Evolutionary conservation across 2,113 vertebrate genomes (phyloP), one percentile per base, ranked within the genome.

Genomic region (Macrotus californicus): DNA sequence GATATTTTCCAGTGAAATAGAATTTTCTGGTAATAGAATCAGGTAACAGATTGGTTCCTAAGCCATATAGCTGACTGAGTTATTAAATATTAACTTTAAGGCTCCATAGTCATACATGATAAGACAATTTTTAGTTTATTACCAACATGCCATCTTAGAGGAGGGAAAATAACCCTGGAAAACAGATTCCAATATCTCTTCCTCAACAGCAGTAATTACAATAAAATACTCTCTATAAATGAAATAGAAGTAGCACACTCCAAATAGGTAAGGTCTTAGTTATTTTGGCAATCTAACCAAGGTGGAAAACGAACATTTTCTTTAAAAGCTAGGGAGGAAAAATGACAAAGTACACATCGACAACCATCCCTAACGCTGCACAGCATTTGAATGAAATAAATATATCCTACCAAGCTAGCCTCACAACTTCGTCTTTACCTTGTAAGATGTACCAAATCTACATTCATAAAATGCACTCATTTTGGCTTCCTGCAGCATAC

Each of bases 181-280:
- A 95, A 93, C 22, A 94, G 69, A 48, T 79, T 41, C 80, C 3
- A 95, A 88, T 54, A 97, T 67, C 46, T 9, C 16, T 95, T 83
- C 22, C 13, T 93, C 75, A 89, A 22, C 31, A 95, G 31, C 34
- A 88, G 87, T 76, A 92, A 97, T 96, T 95, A 97, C 48, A 90
- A 22, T 56, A 43, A 92, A 83, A 31, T 77, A n/a, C 41, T 61
- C 89, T 85, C 90, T 94, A 39, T 41, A 93, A 94, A 93, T 50
- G 67, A 96, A 87, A 26, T 64, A 92, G 95, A 89, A n/a, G 6
- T 26, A 61, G 41, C 14, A 73, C 29, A 81, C 4, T 92, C 34
- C 64, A 66, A 87, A 66, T 8, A 48, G 3, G 52, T 70, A 73
- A 93, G 1, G 6, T 90, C 24, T 66, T 41, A 41, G 94, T 59